Percentiles rank a stretch among this genome's conserved stretches.
phyloP scores from a whole-genome alignment of 2,797 vertebrate genomes.

The Acrossocheilus fasciatus region DNA sequence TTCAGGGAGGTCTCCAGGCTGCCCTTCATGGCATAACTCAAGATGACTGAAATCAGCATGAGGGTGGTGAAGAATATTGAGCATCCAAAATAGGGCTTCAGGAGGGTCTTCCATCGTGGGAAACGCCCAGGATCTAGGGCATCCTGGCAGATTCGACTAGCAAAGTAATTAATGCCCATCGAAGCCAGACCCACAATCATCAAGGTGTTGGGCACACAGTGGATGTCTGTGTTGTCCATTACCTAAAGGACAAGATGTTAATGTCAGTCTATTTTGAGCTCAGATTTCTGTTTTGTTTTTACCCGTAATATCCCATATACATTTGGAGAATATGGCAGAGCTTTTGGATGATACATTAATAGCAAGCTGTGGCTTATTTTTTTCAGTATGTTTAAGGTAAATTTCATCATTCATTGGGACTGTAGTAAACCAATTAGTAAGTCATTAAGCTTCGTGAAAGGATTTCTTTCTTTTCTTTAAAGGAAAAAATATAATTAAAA shows the following conservation, averaged over 20 bases:
- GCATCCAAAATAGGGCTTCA: conserved; percentile 80
- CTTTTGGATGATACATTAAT: neutral
- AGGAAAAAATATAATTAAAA: neutral
- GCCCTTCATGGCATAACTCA: conserved; percentile 83
- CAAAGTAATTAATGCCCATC: conserved; percentile 82
- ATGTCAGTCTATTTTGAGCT: conserved; percentile 9
- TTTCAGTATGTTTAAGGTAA: neutral
- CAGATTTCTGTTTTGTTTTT: neutral
- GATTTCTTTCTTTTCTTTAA: neutral
- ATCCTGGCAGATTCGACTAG: conserved; percentile 82
- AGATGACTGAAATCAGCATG: conserved; percentile 80
- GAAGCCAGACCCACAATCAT: conserved; percentile 82
- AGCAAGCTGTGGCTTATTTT: neutral
- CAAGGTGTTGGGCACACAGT: conserved; percentile 84
- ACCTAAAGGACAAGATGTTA: conserved; percentile 68
- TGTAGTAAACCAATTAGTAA: neutral
- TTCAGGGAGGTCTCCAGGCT: conserved; percentile 82
- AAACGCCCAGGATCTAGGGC: conserved; percentile 79
- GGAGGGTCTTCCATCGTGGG: conserved; percentile 80
- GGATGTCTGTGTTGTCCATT: conserved; percentile 83
- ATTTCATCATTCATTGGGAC: neutral
- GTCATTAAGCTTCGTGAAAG: too few species aligned
- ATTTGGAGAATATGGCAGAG: neutral
- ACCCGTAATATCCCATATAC: neutral
- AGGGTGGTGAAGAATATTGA: conserved; percentile 80